Conservation (phyloP, 2,888 invertebrate genomes). For the Eudemis profundana region DNA sequence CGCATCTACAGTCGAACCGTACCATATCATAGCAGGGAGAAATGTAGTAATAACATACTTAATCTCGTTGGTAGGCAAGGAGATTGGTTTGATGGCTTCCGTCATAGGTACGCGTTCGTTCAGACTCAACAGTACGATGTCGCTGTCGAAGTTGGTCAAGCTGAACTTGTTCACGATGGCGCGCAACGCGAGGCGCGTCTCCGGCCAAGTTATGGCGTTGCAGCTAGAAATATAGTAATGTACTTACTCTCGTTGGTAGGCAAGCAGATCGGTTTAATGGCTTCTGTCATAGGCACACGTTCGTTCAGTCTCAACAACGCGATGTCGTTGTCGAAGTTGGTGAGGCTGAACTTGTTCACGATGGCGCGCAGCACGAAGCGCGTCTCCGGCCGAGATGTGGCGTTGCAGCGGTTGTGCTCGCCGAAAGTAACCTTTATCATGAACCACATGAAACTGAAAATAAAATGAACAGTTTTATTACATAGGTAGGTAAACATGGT, state of each 20-base stretch:
- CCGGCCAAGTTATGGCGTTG: conserved; percentile 88
- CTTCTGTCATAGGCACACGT: conserved; percentile 90
- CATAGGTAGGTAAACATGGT: too few relatives aligned
- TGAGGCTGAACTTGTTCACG: conserved; percentile 92
- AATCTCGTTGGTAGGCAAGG: conserved; percentile 88
- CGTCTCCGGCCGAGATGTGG: conserved; percentile 89
- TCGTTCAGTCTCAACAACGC: conserved; percentile 93
- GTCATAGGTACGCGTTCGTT: conserved; percentile 93
- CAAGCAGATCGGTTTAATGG: conserved; percentile 93
- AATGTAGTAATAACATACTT: conserved; percentile 60
- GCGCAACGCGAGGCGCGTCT: conserved; percentile 91
- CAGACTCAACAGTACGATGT: conserved; percentile 92
- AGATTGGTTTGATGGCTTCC: conserved; percentile 92
- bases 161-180: conserved; percentile 93
- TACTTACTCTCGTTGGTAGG: conserved; percentile 86
- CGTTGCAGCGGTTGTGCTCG: conserved; percentile 93
- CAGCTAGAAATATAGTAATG: conserved; percentile 67
- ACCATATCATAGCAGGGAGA: too few relatives aligned
- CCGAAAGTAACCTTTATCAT: conserved; percentile 96
- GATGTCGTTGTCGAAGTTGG: conserved; percentile 95
- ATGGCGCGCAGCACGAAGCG: conserved; percentile 91
- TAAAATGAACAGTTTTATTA: conserved; percentile 22
- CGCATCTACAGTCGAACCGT: too few relatives aligned
- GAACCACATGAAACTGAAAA: conserved; percentile 94
- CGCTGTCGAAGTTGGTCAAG: conserved; percentile 94